Conservation (phyloP, 2,113 vertebrate species). For the Pterocles burchelli region DNA sequence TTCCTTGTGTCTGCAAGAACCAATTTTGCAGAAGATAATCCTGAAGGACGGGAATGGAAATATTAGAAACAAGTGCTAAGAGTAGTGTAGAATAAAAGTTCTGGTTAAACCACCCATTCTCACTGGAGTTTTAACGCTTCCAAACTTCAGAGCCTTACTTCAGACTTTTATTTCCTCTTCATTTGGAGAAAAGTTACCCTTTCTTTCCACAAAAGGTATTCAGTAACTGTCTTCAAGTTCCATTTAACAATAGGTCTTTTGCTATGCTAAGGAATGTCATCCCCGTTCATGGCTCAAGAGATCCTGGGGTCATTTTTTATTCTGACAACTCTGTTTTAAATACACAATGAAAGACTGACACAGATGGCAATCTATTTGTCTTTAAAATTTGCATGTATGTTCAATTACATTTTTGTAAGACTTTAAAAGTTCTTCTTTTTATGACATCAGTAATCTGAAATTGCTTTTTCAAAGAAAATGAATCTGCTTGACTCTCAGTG, state of each 20-base stretch:
- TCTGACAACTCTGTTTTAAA: not conserved
- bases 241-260: not conserved
- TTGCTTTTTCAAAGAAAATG: not conserved
- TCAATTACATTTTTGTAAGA: not conserved
- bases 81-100: not conserved
- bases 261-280: not conserved
- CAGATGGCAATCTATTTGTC: not conserved
- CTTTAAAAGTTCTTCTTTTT: not conserved
- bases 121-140: not conserved
- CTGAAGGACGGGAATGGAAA: not conserved
- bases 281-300: not conserved
- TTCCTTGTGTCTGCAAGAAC: not conserved
- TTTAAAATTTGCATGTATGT: not conserved
- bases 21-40: conserved; percentile 21
- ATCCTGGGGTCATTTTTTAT: not conserved
- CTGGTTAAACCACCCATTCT: not conserved
- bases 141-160: not conserved
- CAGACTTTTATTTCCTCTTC: not conserved
- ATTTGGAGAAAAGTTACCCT: not conserved
- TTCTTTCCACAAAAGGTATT: not conserved
- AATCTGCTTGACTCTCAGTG: not conserved
- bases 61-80: not conserved
- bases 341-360: not conserved
- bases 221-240: not conserved
- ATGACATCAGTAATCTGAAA: not conserved